Base-by-base conservation (phyloP, 2,797 vertebrate genomes). In the Myotis planiceps region DNA sequence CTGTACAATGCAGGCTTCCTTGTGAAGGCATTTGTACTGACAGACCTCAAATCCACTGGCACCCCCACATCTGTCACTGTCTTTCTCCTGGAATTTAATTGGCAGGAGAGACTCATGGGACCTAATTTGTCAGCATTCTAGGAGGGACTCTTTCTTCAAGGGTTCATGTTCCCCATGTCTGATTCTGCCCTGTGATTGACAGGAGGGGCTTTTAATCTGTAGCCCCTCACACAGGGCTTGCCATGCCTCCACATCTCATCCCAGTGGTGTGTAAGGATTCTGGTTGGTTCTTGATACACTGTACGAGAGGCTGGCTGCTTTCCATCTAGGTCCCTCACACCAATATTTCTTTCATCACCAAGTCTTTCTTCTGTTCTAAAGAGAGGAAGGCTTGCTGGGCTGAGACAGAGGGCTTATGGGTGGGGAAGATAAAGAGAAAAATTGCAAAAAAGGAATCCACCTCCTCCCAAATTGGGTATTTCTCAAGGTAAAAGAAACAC, bases 21-120 rank as follows among this genome's bases (percentile, higher is more conserved):
- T 53, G 42, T n/a, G 76, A 89, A 92, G 80, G 42, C 60, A 34
- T 96, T 80, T 93, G 76, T 68, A 82, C 69, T 66, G 88, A 93
- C 53, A 80, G 90, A 90, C 49, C 42, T 80, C 93, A 82, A 47
- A 93, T 92, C 76, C 5, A 12, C 84, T 5, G 76, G 87, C 55
- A 88, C 37, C 66, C 75, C 65, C 76, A 79, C 90, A 97, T 92
- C 87, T 90, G 92, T 94, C 69, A 74, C 74, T 90, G 75, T 89
- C 86, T 88, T 87, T 83, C 84, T 96, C 37, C 63, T 93, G 49
- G 76, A 97, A 90, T 95, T 92, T 95, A 96, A 94, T 88, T 96
- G 94, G 83, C 78, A 93, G 92, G 63, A 85, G 45, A 75, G 49
- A 55, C 87, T 78, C 9, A 0, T 10, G 34, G 87, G 81, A 75